phyloP scores from a whole-genome alignment of 1,140 invertebrate species.

The Drosophila mojavensis region DNA sequence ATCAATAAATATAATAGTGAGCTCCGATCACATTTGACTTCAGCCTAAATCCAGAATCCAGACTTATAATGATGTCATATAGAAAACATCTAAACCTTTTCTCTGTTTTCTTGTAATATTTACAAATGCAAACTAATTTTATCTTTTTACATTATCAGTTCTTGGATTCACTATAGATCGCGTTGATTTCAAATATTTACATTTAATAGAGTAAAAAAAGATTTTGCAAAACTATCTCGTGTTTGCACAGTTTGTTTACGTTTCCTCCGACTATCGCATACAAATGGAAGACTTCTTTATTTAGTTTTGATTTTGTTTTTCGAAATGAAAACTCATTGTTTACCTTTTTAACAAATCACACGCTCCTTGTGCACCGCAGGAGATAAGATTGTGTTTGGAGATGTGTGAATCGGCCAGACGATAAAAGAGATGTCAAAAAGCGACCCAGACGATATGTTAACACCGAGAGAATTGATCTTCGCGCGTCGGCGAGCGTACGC shows the following conservation, averaged over 20 bases:
- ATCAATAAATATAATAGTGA: too few relatives aligned
- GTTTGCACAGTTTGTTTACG: background rate
- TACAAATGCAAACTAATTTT: too few relatives aligned
- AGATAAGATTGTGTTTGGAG: constrained; percentile 10
- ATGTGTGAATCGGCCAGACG: background rate
- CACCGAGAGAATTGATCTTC: constrained; percentile 11
- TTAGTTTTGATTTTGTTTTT: background rate
- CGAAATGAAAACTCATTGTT: background rate
- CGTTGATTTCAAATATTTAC: too few relatives aligned
- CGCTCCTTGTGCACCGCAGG: background rate
- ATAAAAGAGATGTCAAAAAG: background rate
- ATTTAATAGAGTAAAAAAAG: too few relatives aligned
- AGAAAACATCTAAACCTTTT: too few relatives aligned
- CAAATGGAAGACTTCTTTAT: background rate
- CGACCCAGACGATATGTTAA: constrained; percentile 3
- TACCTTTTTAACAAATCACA: background rate
- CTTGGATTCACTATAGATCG: too few relatives aligned
- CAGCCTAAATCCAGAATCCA: too few relatives aligned
- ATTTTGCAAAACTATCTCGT: background rate
- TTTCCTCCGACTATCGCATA: background rate
- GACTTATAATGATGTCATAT: too few relatives aligned
- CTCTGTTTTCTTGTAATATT: too few relatives aligned
- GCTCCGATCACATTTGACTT: too few relatives aligned
- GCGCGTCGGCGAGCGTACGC: constrained; percentile 11
- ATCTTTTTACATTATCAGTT: too few relatives aligned